phyloP scores from a whole-genome alignment of 2,888 invertebrate genomes.

The Catocala nupta region DNA sequence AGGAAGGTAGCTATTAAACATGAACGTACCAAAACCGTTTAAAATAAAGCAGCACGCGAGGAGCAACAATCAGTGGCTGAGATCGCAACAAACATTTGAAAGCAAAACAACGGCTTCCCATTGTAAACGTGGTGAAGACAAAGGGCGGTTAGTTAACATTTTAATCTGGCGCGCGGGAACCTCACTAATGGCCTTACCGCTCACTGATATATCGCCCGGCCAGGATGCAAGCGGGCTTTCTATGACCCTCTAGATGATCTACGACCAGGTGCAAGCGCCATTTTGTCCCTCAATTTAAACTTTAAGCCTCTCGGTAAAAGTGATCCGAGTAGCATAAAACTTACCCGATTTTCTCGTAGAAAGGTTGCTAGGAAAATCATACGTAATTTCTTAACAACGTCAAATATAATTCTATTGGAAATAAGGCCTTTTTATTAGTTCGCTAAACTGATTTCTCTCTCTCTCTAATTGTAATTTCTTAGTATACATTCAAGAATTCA shows the following conservation, averaged over 20 bases:
- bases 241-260: constrained; percentile 68
- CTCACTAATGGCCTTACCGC: constrained; percentile 66
- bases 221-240: constrained; percentile 66
- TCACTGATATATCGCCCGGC: constrained; percentile 62
- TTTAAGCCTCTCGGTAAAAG: constrained; percentile 4
- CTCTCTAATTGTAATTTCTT: too few relatives aligned
- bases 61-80: constrained; percentile 58
- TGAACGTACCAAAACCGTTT: constrained; percentile 25
- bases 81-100: constrained; percentile 64
- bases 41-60: constrained; percentile 61
- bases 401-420: too few relatives aligned
- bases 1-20: constrained; percentile 14
- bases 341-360: not conserved
- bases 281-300: constrained; percentile 35
- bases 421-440: too few relatives aligned
- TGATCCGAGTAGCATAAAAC: not conserved
- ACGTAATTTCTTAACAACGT: too few relatives aligned
- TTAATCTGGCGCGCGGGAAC: constrained; percentile 71
- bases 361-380: too few relatives aligned
- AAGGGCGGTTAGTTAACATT: constrained; percentile 75
- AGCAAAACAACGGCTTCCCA: constrained; percentile 64
- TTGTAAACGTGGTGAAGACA: constrained; percentile 70
- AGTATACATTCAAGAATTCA: too few relatives aligned
- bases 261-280: constrained; percentile 57
- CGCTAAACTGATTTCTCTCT: too few relatives aligned